phyloP scores from a whole-genome alignment of 2,113 vertebrate species.

The Sinocyclocheilus anshuiensis region DNA sequence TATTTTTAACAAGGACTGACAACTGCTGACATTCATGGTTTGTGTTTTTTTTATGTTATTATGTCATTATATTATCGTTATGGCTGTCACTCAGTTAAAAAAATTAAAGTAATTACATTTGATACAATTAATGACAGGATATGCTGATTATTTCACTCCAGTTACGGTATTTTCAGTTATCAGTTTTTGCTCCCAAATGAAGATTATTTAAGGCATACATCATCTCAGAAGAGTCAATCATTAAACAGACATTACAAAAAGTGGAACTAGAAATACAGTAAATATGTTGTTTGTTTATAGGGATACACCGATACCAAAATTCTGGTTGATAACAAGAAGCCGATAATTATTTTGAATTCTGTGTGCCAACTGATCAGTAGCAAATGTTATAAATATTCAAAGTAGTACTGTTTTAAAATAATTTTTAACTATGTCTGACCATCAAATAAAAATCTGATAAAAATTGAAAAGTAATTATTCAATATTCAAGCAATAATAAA shows the following conservation, averaged over 20 bases:
- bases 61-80: not conserved
- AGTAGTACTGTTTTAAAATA: too few relatives aligned
- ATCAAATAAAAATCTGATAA: too few relatives aligned
- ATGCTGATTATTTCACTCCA: not conserved
- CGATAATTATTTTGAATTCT: not conserved
- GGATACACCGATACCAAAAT: not conserved
- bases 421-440: too few relatives aligned
- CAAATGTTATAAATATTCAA: not conserved
- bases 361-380: not conserved
- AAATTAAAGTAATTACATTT: not conserved
- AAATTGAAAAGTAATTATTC: too few relatives aligned
- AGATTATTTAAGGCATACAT: not conserved
- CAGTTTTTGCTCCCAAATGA: not conserved
- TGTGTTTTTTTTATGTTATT: not conserved
- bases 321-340: not conserved
- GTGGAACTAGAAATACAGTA: not conserved
- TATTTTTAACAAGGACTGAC: constrained; percentile 12
- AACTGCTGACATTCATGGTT: constrained; percentile 10
- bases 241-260: not conserved
- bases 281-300: not conserved
- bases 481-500: too few relatives aligned
- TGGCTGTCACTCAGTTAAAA: not conserved
- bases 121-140: not conserved
- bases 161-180: not conserved
- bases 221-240: not conserved